Percentiles rank a stretch among this genome's conserved stretches.
Conservation (phyloP, 2,888 invertebrate genomes). For the Lathronympha strigana region DNA sequence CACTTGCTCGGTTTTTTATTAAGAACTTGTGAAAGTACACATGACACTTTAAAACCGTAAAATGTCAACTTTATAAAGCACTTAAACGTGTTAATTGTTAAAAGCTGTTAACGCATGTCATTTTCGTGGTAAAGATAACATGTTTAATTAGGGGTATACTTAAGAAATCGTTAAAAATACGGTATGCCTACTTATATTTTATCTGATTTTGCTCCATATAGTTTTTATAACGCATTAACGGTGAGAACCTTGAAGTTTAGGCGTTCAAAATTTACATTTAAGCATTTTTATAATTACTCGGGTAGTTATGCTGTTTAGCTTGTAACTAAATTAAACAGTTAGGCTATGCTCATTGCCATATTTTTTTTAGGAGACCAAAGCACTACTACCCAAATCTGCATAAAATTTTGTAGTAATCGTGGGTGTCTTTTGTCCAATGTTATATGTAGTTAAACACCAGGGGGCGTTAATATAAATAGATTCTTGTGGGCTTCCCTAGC, state of each 20-base stretch:
- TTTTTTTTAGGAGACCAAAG: too few species aligned
- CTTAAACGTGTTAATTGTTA: slow-evolving; percentile 37
- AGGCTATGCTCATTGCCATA: too few species aligned
- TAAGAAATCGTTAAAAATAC: slow-evolving; percentile 13
- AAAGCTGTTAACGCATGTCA: slow-evolving; percentile 32
- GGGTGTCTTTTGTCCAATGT: too few species aligned
- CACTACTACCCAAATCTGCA: too few species aligned
- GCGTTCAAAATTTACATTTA: not conserved
- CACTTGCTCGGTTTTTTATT: slow-evolving; percentile 4
- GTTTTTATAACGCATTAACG: slow-evolving; percentile 4
- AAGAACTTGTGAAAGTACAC: slow-evolving; percentile 31
- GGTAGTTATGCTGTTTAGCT: too few species aligned
- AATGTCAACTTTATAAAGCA: slow-evolving; percentile 23
- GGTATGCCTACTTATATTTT: not conserved
- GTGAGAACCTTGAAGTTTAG: slow-evolving; percentile 1
- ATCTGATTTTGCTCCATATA: slow-evolving; percentile 12
- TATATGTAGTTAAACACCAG: too few species aligned
- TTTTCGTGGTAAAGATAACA: slow-evolving; percentile 29
- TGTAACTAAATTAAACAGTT: too few species aligned
- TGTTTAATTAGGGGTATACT: slow-evolving; percentile 35
- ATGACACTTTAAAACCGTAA: slow-evolving; percentile 19
- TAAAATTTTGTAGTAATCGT: too few species aligned
- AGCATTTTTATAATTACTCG: not conserved
- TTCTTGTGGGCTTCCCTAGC: too few species aligned
- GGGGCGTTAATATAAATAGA: too few species aligned